Evolutionary conservation across 2,888 invertebrate species (phyloP).

Genomic region (Lithophane socia): DNA sequence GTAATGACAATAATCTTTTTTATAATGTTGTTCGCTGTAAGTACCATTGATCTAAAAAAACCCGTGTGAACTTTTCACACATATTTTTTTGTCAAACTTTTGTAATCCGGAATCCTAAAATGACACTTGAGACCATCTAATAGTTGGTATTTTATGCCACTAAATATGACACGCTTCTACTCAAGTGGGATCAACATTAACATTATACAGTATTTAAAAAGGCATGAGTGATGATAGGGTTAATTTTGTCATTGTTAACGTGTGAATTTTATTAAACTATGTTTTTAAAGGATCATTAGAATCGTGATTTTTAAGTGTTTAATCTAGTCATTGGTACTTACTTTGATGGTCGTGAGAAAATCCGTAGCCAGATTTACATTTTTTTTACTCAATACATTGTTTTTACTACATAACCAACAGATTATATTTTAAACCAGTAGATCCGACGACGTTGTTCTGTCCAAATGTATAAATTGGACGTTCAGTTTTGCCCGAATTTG

Average conservation of each 20-base stretch:
- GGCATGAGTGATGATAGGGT: constrained; percentile 62
- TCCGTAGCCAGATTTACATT: background rate
- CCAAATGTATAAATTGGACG: background rate
- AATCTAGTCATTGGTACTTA: constrained; percentile 24
- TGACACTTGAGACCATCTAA: constrained; percentile 70
- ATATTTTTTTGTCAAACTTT: constrained; percentile 47
- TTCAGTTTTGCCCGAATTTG: background rate
- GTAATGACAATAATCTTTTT: background rate
- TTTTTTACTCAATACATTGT: background rate
- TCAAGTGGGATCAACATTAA: constrained; percentile 83
- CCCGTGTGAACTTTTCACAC: constrained; percentile 50
- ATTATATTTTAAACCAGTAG: background rate
- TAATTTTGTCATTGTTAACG: constrained; percentile 55
- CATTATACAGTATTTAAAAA: constrained; percentile 78
- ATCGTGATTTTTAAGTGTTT: constrained; percentile 34
- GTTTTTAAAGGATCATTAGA: constrained; percentile 51
- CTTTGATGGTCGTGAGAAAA: constrained; percentile 38
- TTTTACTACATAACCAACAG: background rate
- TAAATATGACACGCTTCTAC: constrained; percentile 79
- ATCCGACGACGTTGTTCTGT: too few relatives aligned
- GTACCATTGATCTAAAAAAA: constrained; percentile 39
- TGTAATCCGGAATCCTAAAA: constrained; percentile 72
- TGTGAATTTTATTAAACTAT: constrained; percentile 49
- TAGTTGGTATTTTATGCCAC: constrained; percentile 67
- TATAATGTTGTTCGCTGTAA: too few relatives aligned